Evolutionary conservation across 2,797 vertebrate species (phyloP).

Genomic region (Bradypus variegatus): DNA sequence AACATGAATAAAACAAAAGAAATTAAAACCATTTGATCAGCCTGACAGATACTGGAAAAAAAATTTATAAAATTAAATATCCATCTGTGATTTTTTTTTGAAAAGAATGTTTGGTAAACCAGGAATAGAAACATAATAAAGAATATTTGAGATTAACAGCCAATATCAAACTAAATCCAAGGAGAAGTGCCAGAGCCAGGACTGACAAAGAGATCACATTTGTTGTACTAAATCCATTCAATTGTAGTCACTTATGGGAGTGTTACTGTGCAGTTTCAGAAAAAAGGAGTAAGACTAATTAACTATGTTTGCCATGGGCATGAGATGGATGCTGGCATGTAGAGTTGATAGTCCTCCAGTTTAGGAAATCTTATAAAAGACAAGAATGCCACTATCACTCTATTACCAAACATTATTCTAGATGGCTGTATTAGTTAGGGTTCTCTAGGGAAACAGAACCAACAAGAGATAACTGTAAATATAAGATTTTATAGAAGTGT

Average conservation of each 20-base stretch:
- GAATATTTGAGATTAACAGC: not conserved
- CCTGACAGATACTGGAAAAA: not conserved
- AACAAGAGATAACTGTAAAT: too few species aligned
- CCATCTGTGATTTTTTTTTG: not conserved
- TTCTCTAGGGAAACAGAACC: too few species aligned
- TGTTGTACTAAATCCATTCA: not conserved
- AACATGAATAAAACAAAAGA: not conserved
- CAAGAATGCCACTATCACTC: not conserved
- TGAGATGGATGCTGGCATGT: not conserved
- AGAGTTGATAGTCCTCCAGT: not conserved
- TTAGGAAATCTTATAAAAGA: not conserved
- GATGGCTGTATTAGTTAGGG: not conserved
- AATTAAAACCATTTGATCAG: not conserved
- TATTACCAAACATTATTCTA: not conserved
- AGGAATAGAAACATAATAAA: not conserved
- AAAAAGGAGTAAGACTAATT: not conserved
- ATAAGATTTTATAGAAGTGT: too few species aligned
- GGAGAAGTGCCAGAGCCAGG: not conserved
- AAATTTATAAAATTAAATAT: slow-evolving; percentile 6
- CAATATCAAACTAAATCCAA: not conserved
- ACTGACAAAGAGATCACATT: not conserved
- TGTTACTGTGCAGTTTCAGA: slow-evolving; percentile 1
- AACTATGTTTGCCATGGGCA: not conserved
- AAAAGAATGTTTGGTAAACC: not conserved
- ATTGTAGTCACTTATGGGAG: not conserved